A percentile compares a stretch with the other conserved stretches of the same genome.
Conservation (phyloP, 1,140 invertebrate genomes). For the Acromyrmex charruanus region DNA sequence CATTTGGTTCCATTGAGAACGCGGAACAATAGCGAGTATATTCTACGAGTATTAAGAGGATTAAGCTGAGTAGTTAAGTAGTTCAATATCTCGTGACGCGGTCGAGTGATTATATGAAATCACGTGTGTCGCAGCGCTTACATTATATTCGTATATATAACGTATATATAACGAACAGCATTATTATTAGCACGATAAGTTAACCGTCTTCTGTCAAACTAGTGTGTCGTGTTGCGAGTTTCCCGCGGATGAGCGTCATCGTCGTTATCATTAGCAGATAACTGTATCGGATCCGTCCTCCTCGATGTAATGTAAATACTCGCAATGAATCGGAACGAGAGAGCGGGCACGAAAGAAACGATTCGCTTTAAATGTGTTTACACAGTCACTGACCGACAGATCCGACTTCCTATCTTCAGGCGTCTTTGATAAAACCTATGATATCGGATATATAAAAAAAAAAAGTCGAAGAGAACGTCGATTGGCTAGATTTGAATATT, state of each 20-base stretch:
- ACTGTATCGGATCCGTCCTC: conserved; percentile 16
- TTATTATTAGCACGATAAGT: conserved; percentile 59
- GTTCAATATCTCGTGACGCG: conserved; percentile 44
- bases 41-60: conserved; percentile 29
- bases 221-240: neutral
- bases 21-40: conserved; percentile 33
- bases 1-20: neutral
- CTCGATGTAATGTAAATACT: neutral
- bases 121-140: conserved; percentile 11
- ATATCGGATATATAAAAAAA: conserved; percentile 5
- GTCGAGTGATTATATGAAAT: conserved; percentile 43
- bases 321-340: conserved; percentile 37
- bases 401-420: conserved; percentile 49
- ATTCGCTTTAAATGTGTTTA: conserved; percentile 59
- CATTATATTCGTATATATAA: neutral
- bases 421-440: conserved; percentile 34
- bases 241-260: neutral
- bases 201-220: conserved; percentile 46
- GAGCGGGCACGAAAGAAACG: conserved; percentile 29
- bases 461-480: neutral
- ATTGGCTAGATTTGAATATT: neutral
- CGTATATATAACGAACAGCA: neutral
- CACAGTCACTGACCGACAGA: conserved; percentile 57
- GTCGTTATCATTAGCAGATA: neutral
- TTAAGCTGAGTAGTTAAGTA: conserved; percentile 11